Base-by-base conservation (phyloP, 37 sponge, comb jelly and placozoan species). In the Aplysina aerophoba region DNA sequence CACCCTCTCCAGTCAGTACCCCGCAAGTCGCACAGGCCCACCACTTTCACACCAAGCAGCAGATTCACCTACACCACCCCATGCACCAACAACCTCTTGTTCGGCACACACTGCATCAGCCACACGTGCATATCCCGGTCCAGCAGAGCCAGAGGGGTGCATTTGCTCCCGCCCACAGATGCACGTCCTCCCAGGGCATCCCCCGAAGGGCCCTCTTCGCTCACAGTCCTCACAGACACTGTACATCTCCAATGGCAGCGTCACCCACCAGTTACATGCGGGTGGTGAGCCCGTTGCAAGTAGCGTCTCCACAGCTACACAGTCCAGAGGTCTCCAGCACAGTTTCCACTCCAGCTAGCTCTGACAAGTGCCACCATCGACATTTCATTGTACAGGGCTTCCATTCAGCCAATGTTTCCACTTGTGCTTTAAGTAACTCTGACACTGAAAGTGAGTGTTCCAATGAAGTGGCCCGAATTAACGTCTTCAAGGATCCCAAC, bases 261-360 rank as follows among this genome's bases (percentile, higher is more conserved):
- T 69, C 71, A 4, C 33, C 71, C 0, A n/a, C 17, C 34, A 6
- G 71, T 34, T 30, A 35, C 34, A n/a, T 69, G 28, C 2, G 63
- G 27, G n/a, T 69, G 71, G 71, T 30, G 28, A 69, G 71, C 71
- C 71, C 71, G 35, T 1, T 69, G 1, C 71, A 69, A 16, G 34
- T 69, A 5, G 28, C 35, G 35, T 34, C 71, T 4, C 71, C 71
- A 1, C 71, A 69, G 33, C 34, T 69, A 17, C 71, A 69, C 34
- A 69, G 71, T 69, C 71, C 71, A 69, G 71, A 69, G 17, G 71
- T 69, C 0, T 69, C 71, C 71, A 69, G 71, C 33, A 69, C 71
- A 69, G 71, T 69, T 27, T 35, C 28, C 15, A 69, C 71, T 12
- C 71, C 71, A 27, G 34, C 71, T 35, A 8, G 6, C 8, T 3